Evolutionary conservation across 2,888 invertebrate species (phyloP).

Genomic region (Adelphocoris suturalis): DNA sequence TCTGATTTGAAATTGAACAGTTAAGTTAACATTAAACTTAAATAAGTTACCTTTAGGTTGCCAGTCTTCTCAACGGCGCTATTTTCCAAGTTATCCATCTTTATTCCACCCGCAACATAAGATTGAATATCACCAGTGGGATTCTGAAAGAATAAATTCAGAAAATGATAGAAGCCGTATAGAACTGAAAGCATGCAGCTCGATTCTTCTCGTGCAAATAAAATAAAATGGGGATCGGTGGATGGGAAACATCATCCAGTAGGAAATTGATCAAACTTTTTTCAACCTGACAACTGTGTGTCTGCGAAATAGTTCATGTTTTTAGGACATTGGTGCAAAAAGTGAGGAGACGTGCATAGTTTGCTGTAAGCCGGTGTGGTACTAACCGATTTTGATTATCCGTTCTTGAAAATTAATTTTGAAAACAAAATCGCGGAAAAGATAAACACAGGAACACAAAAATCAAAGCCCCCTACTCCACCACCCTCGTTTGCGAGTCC

Average conservation of each 20-base stretch:
- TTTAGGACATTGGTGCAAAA: background rate
- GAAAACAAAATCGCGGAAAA: slow-evolving; percentile 23
- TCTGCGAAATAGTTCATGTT: background rate
- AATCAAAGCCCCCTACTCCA: slow-evolving; percentile 18
- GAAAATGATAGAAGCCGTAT: background rate
- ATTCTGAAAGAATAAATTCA: background rate
- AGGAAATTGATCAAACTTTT: slow-evolving; percentile 58
- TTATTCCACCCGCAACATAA: slow-evolving; percentile 29
- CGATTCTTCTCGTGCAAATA: slow-evolving; percentile 1
- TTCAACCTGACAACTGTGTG: background rate
- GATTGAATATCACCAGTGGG: slow-evolving; percentile 6
- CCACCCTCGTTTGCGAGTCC: background rate
- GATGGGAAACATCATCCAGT: slow-evolving; percentile 30
- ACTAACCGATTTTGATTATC: background rate
- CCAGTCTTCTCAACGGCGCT: slow-evolving; percentile 13
- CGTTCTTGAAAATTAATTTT: slow-evolving; percentile 37
- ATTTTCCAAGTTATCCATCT: slow-evolving; percentile 49
- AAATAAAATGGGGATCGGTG: slow-evolving; percentile 24
- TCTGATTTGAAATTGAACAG: too few relatives aligned
- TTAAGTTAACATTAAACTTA: background rate
- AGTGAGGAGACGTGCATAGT: background rate
- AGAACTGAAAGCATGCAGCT: background rate
- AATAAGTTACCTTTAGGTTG: slow-evolving; percentile 12
- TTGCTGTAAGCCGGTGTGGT: background rate
- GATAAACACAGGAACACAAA: slow-evolving; percentile 37